Evolutionary conservation across 2,113 vertebrate genomes (phyloP).

Genomic region (Cinclus cinclus): DNA sequence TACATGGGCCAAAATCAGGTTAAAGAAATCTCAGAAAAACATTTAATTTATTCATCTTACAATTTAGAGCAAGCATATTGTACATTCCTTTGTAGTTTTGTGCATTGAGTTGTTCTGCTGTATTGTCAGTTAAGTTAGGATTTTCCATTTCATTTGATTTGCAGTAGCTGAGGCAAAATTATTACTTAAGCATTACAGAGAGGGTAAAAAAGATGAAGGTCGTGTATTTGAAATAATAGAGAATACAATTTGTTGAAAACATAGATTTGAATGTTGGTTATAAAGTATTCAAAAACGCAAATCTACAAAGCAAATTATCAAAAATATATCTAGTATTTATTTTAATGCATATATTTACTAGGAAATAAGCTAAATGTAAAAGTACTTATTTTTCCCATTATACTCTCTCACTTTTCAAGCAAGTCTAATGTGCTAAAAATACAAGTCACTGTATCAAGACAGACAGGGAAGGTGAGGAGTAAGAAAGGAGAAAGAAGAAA

Average conservation of each 20-base stretch:
- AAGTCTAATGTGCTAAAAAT: not conserved
- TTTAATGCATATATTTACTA: not conserved
- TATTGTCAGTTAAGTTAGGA: not conserved
- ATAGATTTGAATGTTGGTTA: not conserved
- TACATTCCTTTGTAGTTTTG: not conserved
- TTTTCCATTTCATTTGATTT: not conserved
- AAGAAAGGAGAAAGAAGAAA: not conserved
- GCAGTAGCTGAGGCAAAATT: not conserved
- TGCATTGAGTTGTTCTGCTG: not conserved
- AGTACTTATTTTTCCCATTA: not conserved
- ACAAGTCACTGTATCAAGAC: not conserved
- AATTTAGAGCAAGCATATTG: not conserved
- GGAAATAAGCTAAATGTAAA: not conserved
- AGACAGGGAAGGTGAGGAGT: not conserved
- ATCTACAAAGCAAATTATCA: not conserved
- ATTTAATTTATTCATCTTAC: not conserved
- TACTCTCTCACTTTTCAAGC: not conserved
- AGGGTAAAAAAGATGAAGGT: not conserved
- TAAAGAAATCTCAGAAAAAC: not conserved
- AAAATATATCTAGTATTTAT: not conserved
- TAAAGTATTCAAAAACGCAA: not conserved
- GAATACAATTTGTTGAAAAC: not conserved
- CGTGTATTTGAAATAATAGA: not conserved
- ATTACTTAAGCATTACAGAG: not conserved
- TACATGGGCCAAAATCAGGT: not conserved